Conservation (phyloP, 2,113 vertebrate genomes). For the Phyllostomus hastatus region DNA sequence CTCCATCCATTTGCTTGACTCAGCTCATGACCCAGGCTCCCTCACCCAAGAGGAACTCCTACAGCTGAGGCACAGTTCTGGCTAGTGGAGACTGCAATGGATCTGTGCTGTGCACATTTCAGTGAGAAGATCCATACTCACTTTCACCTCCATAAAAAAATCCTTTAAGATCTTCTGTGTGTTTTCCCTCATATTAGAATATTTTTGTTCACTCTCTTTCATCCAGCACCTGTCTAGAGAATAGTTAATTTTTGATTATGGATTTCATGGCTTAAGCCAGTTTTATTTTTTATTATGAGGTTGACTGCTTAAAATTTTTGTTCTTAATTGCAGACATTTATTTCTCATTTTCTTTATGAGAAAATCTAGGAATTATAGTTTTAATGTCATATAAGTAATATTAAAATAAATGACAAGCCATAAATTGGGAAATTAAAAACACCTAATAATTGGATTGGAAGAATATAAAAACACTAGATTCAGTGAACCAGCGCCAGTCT, state of each 20-base stretch:
- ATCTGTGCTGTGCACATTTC: background rate
- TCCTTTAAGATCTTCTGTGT: background rate
- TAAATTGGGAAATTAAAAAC: conserved; percentile 61
- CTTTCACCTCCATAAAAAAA: background rate
- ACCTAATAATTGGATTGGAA: conserved; percentile 63
- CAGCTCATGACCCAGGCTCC: background rate
- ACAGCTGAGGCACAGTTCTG: background rate
- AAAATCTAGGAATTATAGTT: conserved; percentile 56
- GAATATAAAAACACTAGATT: conserved; percentile 55
- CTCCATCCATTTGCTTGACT: background rate
- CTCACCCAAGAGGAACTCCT: too few species aligned
- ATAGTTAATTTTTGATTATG: background rate
- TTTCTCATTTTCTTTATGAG: conserved; percentile 53
- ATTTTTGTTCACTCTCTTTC: background rate
- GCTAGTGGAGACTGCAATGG: accelerated
- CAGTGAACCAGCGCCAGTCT: conserved; percentile 63
- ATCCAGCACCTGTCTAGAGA: background rate
- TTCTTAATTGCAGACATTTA: conserved; percentile 48
- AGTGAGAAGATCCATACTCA: background rate
- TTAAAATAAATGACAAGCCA: conserved; percentile 63
- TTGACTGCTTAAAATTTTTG: conserved; percentile 17
- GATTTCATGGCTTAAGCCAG: background rate
- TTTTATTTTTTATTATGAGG: background rate
- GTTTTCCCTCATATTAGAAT: background rate
- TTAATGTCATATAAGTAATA: conserved; percentile 58